Evolutionary conservation across 2,888 invertebrate genomes (phyloP).

Genomic region (Ephialtes manifestator): DNA sequence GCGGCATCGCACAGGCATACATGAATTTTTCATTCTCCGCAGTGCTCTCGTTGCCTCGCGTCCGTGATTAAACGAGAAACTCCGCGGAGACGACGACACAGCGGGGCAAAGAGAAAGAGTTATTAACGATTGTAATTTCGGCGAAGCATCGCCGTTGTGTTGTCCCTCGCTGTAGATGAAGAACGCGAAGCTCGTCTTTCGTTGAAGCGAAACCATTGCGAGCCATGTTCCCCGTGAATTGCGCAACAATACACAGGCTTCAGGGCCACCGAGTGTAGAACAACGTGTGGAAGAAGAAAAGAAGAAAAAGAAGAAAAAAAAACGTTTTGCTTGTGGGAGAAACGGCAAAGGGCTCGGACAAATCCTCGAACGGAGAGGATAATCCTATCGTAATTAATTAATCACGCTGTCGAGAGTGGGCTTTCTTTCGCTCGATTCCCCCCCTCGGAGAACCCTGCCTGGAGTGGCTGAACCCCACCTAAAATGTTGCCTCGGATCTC

Average conservation of each 20-base stretch:
- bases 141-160: constrained; percentile 4
- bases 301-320: constrained; percentile 4
- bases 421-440: constrained; percentile 24
- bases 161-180: constrained; percentile 17
- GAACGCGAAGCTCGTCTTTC: background rate
- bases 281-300: constrained; percentile 18
- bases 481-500: background rate
- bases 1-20: background rate
- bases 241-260: constrained; percentile 37
- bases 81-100: constrained; percentile 5
- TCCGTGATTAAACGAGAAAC: constrained; percentile 33
- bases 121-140: constrained; percentile 50
- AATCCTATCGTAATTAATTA: constrained; percentile 61
- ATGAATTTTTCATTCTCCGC: constrained; percentile 2
- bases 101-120: constrained; percentile 29
- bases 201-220: background rate
- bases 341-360: constrained; percentile 39
- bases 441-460: background rate
- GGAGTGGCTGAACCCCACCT: constrained; percentile 10
- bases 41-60: constrained; percentile 17
- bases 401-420: constrained; percentile 46
- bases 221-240: background rate
- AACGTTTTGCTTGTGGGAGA: constrained; percentile 34
- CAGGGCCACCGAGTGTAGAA: constrained; percentile 26
- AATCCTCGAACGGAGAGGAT: constrained; percentile 50